phyloP scores from a whole-genome alignment of 1,140 invertebrate genomes.

The Apocrypta bakeri region DNA sequence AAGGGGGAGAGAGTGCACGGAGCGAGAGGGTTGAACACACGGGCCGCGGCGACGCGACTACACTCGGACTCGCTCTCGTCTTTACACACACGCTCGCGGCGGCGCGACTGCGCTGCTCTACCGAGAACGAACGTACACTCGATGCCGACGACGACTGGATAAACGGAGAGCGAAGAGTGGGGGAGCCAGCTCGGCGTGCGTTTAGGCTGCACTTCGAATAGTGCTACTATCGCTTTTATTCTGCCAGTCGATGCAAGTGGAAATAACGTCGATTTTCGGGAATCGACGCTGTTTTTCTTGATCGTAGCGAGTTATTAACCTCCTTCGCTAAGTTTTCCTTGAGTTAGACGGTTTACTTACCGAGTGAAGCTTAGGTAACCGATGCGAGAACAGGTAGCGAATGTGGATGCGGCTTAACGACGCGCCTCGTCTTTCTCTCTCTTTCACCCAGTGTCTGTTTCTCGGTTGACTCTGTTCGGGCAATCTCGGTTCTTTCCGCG shows the following conservation, averaged over 20 bases:
- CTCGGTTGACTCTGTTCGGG: neutral
- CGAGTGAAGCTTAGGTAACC: no score
- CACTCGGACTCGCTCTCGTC: neutral
- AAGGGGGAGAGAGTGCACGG: no score
- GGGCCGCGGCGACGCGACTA: neutral
- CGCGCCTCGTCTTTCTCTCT: neutral
- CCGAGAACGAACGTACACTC: constrained; percentile 17
- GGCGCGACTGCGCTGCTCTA: constrained; percentile 43
- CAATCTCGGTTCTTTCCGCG: neutral
- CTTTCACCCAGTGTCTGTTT: neutral
- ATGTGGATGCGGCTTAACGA: neutral
- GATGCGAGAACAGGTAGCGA: neutral
- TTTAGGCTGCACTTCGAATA: neutral
- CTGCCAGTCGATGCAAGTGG: no score
- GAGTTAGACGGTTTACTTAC: no score
- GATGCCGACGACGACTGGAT: neutral
- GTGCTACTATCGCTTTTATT: no score
- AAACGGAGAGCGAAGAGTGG: neutral
- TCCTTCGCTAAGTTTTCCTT: no score
- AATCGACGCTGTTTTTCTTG: no score
- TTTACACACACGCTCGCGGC: constrained; percentile 15
- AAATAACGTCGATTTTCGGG: no score
- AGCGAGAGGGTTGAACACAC: neutral
- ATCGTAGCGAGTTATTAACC: no score
- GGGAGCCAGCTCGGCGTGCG: neutral